Percentiles rank a stretch among this genome's conserved stretches.
phyloP scores from a whole-genome alignment of 2,888 invertebrate genomes.

The Trypoxylon attenuatum region DNA sequence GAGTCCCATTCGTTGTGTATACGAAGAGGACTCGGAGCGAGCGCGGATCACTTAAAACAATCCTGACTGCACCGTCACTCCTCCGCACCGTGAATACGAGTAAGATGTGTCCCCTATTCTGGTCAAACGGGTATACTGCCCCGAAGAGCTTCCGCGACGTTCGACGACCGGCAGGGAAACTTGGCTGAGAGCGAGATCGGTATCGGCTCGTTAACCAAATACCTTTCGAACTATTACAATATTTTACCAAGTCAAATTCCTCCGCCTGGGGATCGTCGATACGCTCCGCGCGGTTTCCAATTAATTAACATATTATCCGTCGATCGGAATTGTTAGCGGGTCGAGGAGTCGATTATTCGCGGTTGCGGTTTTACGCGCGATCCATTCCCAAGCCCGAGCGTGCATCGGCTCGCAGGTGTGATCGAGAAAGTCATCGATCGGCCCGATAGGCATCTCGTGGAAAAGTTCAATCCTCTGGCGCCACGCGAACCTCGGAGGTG shows the following conservation, averaged over 20 bases:
- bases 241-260: background rate
- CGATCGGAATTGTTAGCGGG: conserved; percentile 34
- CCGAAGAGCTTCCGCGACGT: no score
- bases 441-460: conserved; percentile 48
- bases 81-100: background rate
- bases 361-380: conserved; percentile 34
- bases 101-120: background rate
- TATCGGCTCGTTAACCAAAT: background rate
- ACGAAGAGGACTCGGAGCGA: background rate
- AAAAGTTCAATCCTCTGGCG: conserved; percentile 56
- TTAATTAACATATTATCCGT: conserved; percentile 32
- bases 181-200: background rate
- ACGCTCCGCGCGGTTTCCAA: conserved; percentile 6
- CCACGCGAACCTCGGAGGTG: conserved; percentile 27
- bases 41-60: background rate
- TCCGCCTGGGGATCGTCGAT: background rate
- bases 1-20: background rate
- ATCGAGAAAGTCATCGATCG: conserved; percentile 56
- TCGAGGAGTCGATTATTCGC: conserved; percentile 26
- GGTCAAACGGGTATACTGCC: background rate
- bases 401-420: conserved; percentile 46
- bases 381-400: conserved; percentile 28
- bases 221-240: background rate
- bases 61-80: no score
- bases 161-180: background rate